A percentile compares a stretch with the other conserved stretches of the same genome.
Evolutionary conservation across 37 sponge, comb jelly and placozoan genomes (phyloP).

Genomic region (Amphimedon queenslandica): DNA sequence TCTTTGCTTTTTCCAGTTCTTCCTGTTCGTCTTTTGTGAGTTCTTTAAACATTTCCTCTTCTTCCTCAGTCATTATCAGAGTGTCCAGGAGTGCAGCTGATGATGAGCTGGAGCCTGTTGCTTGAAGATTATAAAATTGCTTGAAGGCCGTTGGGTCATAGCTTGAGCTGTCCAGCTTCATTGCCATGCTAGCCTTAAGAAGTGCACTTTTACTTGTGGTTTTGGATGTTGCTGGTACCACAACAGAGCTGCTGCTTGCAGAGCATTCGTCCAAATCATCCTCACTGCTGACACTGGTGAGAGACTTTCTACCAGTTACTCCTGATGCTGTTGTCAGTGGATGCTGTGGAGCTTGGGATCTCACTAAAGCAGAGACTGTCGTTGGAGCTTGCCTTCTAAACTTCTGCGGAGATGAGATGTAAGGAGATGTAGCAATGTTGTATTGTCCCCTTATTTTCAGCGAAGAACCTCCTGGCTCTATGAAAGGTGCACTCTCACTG

Average conservation of each 20-base stretch:
- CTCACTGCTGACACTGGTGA: not conserved
- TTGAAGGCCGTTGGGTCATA: constrained; percentile 23
- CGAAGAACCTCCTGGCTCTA: not conserved
- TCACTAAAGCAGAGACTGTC: not conserved
- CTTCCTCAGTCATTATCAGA: not conserved
- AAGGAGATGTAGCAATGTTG: not conserved
- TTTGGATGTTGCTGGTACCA: not conserved
- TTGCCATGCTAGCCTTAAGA: constrained; percentile 16
- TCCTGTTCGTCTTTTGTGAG: not conserved
- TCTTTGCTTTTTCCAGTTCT: not conserved
- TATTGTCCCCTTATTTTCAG: not conserved
- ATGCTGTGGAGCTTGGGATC: not conserved
- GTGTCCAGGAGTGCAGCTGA: not conserved
- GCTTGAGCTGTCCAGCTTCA: constrained; percentile 19
- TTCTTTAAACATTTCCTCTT: not conserved
- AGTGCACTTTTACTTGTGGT: constrained; percentile 33
- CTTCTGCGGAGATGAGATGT: not conserved
- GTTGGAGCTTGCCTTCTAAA: not conserved
- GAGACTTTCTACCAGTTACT: not conserved
- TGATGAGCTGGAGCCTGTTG: not conserved
- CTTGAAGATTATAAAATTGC: constrained; percentile 43
- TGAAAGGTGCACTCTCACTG: not conserved
- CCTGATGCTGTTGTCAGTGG: not conserved
- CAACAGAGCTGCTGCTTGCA: not conserved
- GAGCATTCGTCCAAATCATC: not conserved